Conservation (phyloP, 2,113 vertebrate species). For the Dipodomys merriami region DNA sequence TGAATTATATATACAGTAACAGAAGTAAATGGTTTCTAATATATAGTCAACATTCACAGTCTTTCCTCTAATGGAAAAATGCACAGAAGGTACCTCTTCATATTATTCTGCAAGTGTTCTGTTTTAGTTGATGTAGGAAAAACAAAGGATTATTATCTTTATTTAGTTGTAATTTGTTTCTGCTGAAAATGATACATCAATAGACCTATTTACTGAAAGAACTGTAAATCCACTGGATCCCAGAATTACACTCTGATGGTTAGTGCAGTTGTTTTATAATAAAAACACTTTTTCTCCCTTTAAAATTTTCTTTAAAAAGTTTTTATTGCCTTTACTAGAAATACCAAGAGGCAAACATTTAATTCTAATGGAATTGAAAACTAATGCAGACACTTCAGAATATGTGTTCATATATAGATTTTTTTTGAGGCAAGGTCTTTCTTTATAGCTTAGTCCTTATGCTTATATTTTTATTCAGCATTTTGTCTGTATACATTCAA, state of each 20-base stretch:
- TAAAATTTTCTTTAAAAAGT: background rate
- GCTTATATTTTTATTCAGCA: conserved; percentile 38
- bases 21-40: background rate
- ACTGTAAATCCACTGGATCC: background rate
- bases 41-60: background rate
- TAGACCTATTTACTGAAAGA: conserved; percentile 12
- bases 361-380: background rate
- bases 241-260: conserved; percentile 19
- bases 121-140: background rate
- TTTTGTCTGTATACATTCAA: conserved; percentile 34
- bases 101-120: conserved; percentile 39
- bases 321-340: conserved; percentile 32
- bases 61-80: conserved; percentile 4
- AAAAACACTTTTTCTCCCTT: conserved; percentile 4
- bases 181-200: background rate
- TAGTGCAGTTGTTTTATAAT: conserved; percentile 19
- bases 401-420: background rate
- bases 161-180: conserved; percentile 5
- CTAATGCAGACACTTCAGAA: background rate
- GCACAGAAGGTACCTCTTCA: background rate
- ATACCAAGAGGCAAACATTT: background rate
- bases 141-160: background rate
- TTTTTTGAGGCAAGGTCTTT: background rate
- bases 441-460: background rate
- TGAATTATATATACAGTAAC: background rate